These are phyloP conservation scores for Eupithecia insigniata DNA, from an alignment of 2,888 invertebrate genomes.

Conservation along the genomic window DNA sequence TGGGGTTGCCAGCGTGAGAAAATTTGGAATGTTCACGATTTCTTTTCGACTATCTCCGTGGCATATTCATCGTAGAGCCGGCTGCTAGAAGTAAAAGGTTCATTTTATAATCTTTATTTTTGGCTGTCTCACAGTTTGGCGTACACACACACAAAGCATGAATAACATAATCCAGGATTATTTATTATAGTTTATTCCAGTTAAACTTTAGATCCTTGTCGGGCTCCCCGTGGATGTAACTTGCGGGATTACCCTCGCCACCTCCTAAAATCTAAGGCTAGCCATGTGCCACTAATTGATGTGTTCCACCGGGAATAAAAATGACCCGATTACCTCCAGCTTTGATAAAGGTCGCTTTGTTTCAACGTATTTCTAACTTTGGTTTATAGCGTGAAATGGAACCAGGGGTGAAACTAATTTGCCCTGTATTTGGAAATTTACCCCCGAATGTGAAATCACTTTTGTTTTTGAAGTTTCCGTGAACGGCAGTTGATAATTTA, in stretches of 20 bases:
- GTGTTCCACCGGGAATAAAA: slow-evolving; percentile 72
- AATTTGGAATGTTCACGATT: slow-evolving; percentile 51
- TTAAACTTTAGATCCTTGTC: slow-evolving; percentile 50
- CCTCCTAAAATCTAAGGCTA: slow-evolving; percentile 69
- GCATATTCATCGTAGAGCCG: background rate
- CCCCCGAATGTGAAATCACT: slow-evolving; percentile 48
- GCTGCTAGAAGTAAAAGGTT: background rate
- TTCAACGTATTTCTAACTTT: slow-evolving; percentile 38
- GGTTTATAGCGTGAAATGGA: slow-evolving; percentile 40
- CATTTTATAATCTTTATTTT: background rate
- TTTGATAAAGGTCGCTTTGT: slow-evolving; percentile 43
- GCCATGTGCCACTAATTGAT: slow-evolving; percentile 79
- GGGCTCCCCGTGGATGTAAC: slow-evolving; percentile 57
- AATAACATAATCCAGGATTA: background rate
- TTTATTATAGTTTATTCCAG: slow-evolving; percentile 53
- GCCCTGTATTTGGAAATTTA: slow-evolving; percentile 16
- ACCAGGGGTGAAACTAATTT: slow-evolving; percentile 38
- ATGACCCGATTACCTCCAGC: slow-evolving; percentile 64
- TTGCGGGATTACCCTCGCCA: slow-evolving; percentile 62
- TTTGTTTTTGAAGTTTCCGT: slow-evolving; percentile 56
- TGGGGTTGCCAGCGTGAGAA: slow-evolving; percentile 45
- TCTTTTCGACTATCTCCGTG: background rate
- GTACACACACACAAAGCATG: background rate
- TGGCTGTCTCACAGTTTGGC: background rate
- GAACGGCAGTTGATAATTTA: slow-evolving; percentile 59